phyloP scores from a whole-genome alignment of 2,113 vertebrate genomes.

The Dryoscopus gambensis region DNA sequence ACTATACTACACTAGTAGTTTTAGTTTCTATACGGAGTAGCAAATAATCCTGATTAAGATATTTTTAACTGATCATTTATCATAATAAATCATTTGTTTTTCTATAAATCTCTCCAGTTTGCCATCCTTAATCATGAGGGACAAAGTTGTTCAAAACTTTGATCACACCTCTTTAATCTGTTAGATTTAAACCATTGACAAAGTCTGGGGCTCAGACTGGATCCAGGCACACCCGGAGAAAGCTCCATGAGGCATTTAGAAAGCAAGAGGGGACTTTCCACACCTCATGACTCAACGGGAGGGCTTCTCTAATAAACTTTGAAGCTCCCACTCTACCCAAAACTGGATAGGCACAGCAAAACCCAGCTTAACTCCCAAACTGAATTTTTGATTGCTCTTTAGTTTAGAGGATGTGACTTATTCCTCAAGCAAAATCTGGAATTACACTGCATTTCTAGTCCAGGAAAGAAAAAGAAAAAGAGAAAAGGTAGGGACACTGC shows the following conservation, averaged over 20 bases:
- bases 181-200: rapidly evolving
- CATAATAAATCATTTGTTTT: neutral
- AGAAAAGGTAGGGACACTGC: neutral
- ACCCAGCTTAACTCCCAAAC: neutral
- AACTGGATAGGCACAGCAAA: neutral
- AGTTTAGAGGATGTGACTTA: neutral
- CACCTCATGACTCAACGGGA: neutral
- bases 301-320: neutral
- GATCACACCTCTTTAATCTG: neutral
- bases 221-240: neutral
- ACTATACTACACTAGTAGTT: neutral
- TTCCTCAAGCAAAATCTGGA: neutral
- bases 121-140: neutral
- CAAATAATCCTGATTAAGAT: neutral
- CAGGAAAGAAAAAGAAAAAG: neutral
- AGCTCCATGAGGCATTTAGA: neutral
- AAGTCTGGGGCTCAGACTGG: neutral
- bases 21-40: neutral
- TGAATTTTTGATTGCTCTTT: neutral
- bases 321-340: neutral
- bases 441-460: neutral
- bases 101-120: neutral
- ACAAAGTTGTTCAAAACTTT: neutral
- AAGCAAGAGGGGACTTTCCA: neutral
- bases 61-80: neutral